Evolutionary conservation across 2,797 vertebrate genomes (phyloP).

Genomic region (Sebastiscus tertius): DNA sequence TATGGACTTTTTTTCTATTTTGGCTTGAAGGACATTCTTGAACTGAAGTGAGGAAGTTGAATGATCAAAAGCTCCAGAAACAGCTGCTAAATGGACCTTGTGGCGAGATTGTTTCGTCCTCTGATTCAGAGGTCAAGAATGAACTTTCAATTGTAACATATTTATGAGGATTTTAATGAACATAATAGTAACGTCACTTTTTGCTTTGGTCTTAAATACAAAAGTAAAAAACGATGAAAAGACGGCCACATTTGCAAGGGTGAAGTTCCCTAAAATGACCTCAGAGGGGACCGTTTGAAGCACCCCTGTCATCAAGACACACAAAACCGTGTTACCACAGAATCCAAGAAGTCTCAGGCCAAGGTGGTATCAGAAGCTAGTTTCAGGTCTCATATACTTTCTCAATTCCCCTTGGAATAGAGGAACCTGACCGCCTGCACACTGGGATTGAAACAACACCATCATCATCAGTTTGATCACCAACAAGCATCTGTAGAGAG

Average conservation of each 20-base stretch:
- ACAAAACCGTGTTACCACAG: slow-evolving; percentile 60
- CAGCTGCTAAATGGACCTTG: background rate
- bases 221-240: background rate
- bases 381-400: slow-evolving; percentile 81
- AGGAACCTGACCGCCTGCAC: slow-evolving; percentile 71
- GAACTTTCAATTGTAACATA: background rate
- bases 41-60: background rate
- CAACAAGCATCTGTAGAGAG: background rate
- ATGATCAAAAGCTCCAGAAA: background rate
- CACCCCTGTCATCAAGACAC: background rate
- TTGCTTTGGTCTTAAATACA: background rate
- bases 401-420: slow-evolving; percentile 84
- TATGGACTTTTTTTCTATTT: background rate
- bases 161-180: background rate
- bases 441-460: slow-evolving; percentile 59
- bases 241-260: background rate
- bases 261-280: background rate
- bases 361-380: slow-evolving; percentile 70
- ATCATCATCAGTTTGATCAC: background rate
- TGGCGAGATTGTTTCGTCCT: background rate
- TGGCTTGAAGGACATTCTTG: background rate
- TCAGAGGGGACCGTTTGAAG: background rate
- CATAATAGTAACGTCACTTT: accelerated
- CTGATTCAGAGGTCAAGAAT: background rate
- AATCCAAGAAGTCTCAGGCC: slow-evolving; percentile 68